Base-by-base conservation (phyloP, 1,140 invertebrate species). In the Thaumetopoea pityocampa region DNA sequence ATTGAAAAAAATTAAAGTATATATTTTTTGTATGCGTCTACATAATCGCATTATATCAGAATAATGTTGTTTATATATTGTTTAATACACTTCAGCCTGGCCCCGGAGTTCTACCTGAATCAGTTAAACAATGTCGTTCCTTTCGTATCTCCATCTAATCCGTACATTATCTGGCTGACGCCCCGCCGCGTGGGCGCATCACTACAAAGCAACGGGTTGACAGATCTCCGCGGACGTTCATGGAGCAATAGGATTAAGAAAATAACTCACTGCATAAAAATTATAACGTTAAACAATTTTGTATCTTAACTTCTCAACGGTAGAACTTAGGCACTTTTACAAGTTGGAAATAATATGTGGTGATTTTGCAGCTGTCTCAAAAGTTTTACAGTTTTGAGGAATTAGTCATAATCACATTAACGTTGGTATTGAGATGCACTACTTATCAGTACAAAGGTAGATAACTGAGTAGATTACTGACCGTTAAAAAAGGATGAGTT, bases 201-300 rank as follows among this genome's bases (percentile, higher is more conserved):
- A 54, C 70, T 72, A 79, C 79, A 81, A 81, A 81, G 68, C 67
- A 79, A 79, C 68, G 79, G 79, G 77, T 81, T 83, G 79, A 83
- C 77, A 83, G 69, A 70, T 77, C 67, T 70, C 65, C 47, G 67
- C 67, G 67, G 70, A 62, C 66, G 55, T 53, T 62, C 71, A 62
- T 64, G 46, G 38, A 49, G 42, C 49, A 69, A 80, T 74, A 69
- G 70, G 68, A 76, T 80, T 80, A 77, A 66, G 67, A 67, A 73
- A 67, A 67, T 59, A 64, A 42, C 51, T 51, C 56, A 40, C 68
- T 65, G 57, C 48, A 48, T 65, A 60, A 46, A 46, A 41, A 37
- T 55, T 44, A 43, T 32, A 51, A 51, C 43, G 40, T 34, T 36
- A 41, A 49, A 49, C 46, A 45, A 54, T 60, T 67, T 51, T 56